phyloP scores from a whole-genome alignment of 2,113 vertebrate species.

The Lynx canadensis region DNA sequence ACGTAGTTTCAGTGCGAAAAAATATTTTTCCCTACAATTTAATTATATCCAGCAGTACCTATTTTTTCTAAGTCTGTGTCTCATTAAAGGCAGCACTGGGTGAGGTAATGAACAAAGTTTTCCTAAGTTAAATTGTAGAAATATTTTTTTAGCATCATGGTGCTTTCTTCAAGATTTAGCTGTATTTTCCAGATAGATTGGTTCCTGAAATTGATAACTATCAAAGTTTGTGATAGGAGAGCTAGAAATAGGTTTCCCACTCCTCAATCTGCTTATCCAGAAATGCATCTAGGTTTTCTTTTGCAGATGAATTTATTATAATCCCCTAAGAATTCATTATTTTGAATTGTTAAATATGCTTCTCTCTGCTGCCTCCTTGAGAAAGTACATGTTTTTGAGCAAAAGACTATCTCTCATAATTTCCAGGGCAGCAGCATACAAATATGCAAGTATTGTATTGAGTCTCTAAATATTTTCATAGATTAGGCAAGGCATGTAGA shows the following conservation, averaged over 20 bases:
- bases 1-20: not conserved
- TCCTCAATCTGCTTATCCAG: not conserved
- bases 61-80: not conserved
- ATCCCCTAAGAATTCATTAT: not conserved
- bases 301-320: not conserved
- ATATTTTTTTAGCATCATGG: not conserved
- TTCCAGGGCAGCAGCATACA: not conserved
- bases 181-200: not conserved
- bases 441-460: not conserved
- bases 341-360: not conserved
- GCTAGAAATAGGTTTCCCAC: not conserved
- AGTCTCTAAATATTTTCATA: not conserved
- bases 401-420: not conserved
- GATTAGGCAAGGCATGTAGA: not conserved
- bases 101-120: not conserved
- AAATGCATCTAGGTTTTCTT: constrained; percentile 25
- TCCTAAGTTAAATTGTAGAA: not conserved
- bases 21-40: not conserved
- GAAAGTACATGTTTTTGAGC: not conserved
- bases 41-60: not conserved
- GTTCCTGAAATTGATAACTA: not conserved
- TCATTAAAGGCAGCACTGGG: not conserved
- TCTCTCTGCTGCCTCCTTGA: not conserved
- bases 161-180: not conserved
- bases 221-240: constrained; percentile 9